Evolutionary conservation across 2,113 vertebrate species (phyloP), one percentile per base, ranked within the genome.

Genomic region (Odobenus rosmarus): DNA sequence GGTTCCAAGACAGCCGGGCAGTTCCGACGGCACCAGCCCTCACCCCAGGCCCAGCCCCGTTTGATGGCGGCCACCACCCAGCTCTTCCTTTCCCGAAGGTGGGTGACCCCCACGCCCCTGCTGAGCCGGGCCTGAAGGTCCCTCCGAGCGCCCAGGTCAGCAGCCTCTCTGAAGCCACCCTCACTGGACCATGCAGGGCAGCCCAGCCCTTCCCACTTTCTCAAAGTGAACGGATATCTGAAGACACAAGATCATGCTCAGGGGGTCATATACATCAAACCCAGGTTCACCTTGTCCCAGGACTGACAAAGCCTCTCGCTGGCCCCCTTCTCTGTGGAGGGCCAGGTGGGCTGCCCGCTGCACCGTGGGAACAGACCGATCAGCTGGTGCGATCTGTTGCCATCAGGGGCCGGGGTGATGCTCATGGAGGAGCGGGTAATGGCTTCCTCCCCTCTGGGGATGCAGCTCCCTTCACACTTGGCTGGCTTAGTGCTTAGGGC

Each of bases 1-100:
- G 93, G 72, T 97, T 97, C 97, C 84, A 93, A 98, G 98, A 96
- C 49, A 96, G 96, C 95, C 53, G 36, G 96, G 95, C 96, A 28
- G 46, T 39, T 26, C 42, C 7, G 36, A n/a, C 0, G 81, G 42
- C 24, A 31, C 82, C 69, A 81, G 82, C 84, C 92, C 77, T 88
- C 72, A 82, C 91, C 31, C 53, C 13, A 4, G 83, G 90, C 76
- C 95, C 67, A 91, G 92, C 88, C 85, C 59, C 88, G 96, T 90
- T 7, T 26, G n/a, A 15, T 89, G 74, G 57, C 2, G 3, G 57
- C 16, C 31, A 39, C 53, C 46, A 33, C 42, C 26, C 24, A 31
- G 88, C 53, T 61, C 24, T 26, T 82, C 76, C 49, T 18, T 21
- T 74, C 31, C 39, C 4, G 19, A n/a, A n/a, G 57, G 23, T 12